phyloP scores from a whole-genome alignment of 2,888 invertebrate genomes.

The Megamerina dolium region DNA sequence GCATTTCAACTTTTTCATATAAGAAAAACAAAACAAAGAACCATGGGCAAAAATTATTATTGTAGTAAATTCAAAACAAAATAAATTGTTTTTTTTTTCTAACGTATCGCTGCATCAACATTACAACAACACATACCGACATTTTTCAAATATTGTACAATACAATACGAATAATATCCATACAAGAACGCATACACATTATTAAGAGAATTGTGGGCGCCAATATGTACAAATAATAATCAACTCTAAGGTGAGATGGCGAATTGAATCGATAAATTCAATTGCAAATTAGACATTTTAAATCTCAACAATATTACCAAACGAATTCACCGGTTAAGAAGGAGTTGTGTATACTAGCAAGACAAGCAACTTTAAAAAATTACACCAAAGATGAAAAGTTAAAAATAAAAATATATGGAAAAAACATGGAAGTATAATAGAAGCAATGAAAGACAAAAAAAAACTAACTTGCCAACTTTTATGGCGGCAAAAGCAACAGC shows the following conservation, averaged over 20 bases:
- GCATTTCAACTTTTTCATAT: too few species aligned
- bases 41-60: too few species aligned
- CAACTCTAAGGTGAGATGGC: slow-evolving; percentile 15
- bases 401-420: background rate
- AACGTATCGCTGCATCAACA: too few species aligned
- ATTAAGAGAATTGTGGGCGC: background rate
- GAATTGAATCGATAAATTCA: slow-evolving; percentile 33
- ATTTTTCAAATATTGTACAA: too few species aligned
- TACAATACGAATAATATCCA: too few species aligned
- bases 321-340: background rate
- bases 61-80: too few species aligned
- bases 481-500: slow-evolving; percentile 25
- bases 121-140: too few species aligned
- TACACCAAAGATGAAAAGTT: background rate
- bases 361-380: background rate
- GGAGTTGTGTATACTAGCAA: background rate
- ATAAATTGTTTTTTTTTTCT: too few species aligned
- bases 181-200: background rate
- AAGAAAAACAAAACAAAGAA: too few species aligned
- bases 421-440: slow-evolving; percentile 24
- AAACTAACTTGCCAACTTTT: slow-evolving; percentile 23
- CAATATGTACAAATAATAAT: background rate
- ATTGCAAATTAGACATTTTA: background rate
- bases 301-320: background rate
- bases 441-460: background rate